Percentiles rank a stretch among this genome's conserved stretches.
Conservation (phyloP, 2,797 vertebrate species). For the Pseudopleuronectes americanus region DNA sequence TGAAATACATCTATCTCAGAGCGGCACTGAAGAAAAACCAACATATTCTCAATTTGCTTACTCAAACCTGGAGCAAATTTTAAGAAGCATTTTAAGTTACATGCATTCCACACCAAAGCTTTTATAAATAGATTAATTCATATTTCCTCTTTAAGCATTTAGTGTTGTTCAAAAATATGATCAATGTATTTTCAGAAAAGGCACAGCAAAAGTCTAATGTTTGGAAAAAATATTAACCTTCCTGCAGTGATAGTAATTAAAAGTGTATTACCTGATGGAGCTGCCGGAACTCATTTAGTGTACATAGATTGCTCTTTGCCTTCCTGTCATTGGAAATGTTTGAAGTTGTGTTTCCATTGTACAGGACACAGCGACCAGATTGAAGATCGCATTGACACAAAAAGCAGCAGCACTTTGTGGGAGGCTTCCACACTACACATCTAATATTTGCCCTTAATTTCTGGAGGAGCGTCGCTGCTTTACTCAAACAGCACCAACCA, state of each 20-base stretch:
- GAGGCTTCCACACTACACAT: conserved; percentile 23
- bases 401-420: conserved; percentile 22
- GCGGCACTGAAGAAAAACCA: too few species aligned
- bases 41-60: too few species aligned
- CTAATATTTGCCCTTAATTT: conserved; percentile 37
- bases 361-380: conserved; percentile 10
- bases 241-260: conserved; percentile 46
- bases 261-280: conserved; percentile 13
- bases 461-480: conserved; percentile 14
- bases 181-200: too few species aligned
- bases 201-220: conserved; percentile 13
- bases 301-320: conserved; percentile 30
- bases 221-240: conserved; percentile 43
- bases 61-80: too few species aligned
- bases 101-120: too few species aligned
- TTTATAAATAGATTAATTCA: too few species aligned
- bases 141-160: too few species aligned
- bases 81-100: too few species aligned
- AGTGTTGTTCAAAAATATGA: too few species aligned
- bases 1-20: too few species aligned
- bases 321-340: conserved; percentile 12
- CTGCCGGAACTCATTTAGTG: neutral
- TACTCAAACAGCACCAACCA: conserved; percentile 15
- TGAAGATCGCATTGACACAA: conserved; percentile 22
- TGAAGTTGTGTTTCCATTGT: conserved; percentile 10